Evolutionary conservation across 2,797 vertebrate species (phyloP).

Genomic region (Myotis daubentonii): DNA sequence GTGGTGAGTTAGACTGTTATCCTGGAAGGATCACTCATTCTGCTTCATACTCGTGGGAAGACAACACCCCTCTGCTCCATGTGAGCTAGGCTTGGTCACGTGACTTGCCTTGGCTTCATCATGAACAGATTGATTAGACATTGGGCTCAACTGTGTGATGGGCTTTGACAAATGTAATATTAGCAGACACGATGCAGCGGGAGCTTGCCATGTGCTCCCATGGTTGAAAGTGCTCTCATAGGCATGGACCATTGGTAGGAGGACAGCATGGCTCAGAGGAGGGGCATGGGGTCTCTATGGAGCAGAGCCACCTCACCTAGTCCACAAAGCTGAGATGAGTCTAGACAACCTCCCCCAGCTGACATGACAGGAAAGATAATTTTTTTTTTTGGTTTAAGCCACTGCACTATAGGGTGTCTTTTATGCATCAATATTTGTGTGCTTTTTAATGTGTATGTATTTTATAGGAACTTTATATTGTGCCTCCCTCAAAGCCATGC

Average conservation of each 20-base stretch:
- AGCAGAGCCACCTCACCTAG: fast-evolving
- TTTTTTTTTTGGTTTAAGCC: neutral
- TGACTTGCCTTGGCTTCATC: neutral
- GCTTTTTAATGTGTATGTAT: neutral
- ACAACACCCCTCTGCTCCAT: neutral
- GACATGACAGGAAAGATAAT: neutral
- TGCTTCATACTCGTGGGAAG: neutral
- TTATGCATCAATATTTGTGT: neutral
- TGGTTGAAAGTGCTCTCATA: neutral
- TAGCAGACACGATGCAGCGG: neutral
- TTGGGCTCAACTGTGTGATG: neutral
- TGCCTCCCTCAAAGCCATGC: neutral
- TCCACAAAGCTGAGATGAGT: neutral
- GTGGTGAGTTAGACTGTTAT: neutral
- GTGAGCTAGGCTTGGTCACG: neutral
- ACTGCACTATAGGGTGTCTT: neutral
- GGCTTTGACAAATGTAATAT: neutral
- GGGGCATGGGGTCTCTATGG: fast-evolving
- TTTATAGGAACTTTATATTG: neutral
- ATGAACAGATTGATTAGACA: neutral
- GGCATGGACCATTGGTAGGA: fast-evolving
- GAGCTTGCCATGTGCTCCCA: neutral
- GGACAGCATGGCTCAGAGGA: neutral
- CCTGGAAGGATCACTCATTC: neutral
- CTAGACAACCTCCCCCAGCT: neutral